Conservation (phyloP, 2,888 invertebrate genomes). For the Pyrocoelia pectoralis region DNA sequence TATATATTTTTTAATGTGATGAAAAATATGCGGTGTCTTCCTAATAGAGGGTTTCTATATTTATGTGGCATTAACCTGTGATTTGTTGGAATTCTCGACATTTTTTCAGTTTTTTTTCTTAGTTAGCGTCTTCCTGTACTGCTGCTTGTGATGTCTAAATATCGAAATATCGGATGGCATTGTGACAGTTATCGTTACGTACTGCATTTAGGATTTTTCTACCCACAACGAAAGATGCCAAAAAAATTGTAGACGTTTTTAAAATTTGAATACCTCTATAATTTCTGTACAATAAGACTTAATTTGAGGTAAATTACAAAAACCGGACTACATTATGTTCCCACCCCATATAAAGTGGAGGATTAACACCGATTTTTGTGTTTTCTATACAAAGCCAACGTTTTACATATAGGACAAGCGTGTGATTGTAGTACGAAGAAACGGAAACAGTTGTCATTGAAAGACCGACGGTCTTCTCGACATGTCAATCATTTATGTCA, state of each 20-base stretch:
- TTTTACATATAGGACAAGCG: constrained; percentile 37
- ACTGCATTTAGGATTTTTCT: constrained; percentile 36
- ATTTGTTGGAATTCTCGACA: constrained; percentile 52
- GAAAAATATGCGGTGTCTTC: constrained; percentile 33
- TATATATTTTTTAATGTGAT: constrained; percentile 20
- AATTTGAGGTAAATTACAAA: constrained; percentile 6
- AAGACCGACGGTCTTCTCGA: constrained; percentile 45
- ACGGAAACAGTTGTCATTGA: constrained; percentile 46
- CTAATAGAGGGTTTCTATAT: constrained; percentile 44
- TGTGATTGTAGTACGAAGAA: constrained; percentile 42
- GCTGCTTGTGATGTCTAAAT: constrained; percentile 48
- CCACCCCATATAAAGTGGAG: constrained; percentile 18
- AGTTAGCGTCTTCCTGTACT: constrained; percentile 29
- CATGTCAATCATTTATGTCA: constrained; percentile 46
- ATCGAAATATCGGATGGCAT: constrained; percentile 47
- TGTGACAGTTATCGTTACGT: constrained; percentile 49
- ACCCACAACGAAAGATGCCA: constrained; percentile 13
- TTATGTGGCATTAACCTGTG: constrained; percentile 53
- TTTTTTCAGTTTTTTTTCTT: constrained; percentile 45
- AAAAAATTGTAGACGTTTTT: constrained; percentile 1
- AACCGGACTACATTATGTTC: constrained; percentile 20
- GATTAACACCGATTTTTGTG: constrained; percentile 13
- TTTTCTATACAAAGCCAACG: constrained; percentile 29
- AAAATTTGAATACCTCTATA: constrained; percentile 1
- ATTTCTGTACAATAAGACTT: not conserved